A percentile compares a stretch with the other conserved stretches of the same genome.
These are phyloP conservation scores for Drosophila mojavensis DNA, from an alignment of 1,140 invertebrate species.

Conservation along the genomic window DNA sequence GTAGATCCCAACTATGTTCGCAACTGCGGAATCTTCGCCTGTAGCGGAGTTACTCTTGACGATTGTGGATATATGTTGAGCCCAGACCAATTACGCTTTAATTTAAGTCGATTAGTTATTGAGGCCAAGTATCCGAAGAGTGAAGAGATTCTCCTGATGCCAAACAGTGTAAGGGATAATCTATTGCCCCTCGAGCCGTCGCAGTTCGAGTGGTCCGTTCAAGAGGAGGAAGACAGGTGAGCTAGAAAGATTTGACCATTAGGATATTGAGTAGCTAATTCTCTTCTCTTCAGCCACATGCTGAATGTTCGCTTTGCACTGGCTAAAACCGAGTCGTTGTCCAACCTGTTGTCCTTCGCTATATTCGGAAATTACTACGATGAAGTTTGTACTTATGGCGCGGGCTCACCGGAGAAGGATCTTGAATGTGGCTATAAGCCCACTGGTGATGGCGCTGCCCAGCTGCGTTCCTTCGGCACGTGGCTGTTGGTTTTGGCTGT, in stretches of 20 bases:
- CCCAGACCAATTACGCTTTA: constrained; percentile 8
- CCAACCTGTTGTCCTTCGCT: constrained; percentile 65
- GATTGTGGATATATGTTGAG: constrained; percentile 56
- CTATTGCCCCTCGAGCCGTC: constrained; percentile 58
- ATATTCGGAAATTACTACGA: constrained; percentile 77
- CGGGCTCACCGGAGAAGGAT: constrained; percentile 32
- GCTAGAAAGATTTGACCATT: no score
- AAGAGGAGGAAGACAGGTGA: no score
- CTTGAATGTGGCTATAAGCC: constrained; percentile 41
- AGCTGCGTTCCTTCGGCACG: not conserved
- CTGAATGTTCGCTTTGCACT: constrained; percentile 36
- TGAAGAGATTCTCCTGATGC: constrained; percentile 49
- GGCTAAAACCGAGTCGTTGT: constrained; percentile 14
- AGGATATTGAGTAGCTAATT: no score
- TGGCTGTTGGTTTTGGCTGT: constrained; percentile 25
- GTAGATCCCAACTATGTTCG: constrained; percentile 58
- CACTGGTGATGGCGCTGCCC: not conserved
- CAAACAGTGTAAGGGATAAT: constrained; percentile 53
- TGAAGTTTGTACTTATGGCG: constrained; percentile 50
- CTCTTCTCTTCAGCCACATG: constrained; percentile 35
- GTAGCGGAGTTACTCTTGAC: constrained; percentile 45
- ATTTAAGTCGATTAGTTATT: constrained; percentile 49
- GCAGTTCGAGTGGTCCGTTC: constrained; percentile 53
- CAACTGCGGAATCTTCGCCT: constrained; percentile 68
- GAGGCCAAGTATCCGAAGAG: constrained; percentile 48